Conservation (phyloP, 23 tunicate genomes). For the Styela clava region DNA sequence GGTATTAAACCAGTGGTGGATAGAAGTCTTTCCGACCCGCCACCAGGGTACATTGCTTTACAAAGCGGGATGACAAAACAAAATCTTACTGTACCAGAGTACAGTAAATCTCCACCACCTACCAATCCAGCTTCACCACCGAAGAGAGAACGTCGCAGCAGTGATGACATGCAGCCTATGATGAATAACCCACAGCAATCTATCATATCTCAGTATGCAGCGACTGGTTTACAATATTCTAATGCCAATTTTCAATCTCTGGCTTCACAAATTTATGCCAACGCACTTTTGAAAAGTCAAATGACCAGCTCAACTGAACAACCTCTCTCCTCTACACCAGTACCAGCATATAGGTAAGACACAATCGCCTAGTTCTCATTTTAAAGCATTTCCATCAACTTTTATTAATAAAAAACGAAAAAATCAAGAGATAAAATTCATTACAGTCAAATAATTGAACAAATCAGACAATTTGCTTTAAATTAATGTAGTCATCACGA, state of each 20-base stretch:
- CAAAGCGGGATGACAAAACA: conserved; percentile 1
- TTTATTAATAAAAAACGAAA: too few species aligned
- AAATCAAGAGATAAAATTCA: too few species aligned
- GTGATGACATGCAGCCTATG: neutral
- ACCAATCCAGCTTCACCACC: neutral
- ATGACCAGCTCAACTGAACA: neutral
- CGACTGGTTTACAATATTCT: neutral
- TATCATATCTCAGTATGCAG: neutral
- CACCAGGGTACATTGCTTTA: conserved; percentile 58
- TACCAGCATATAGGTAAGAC: neutral
- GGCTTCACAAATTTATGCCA: neutral
- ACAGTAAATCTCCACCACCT: neutral
- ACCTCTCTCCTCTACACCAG: neutral
- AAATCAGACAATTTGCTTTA: too few species aligned
- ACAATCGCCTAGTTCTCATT: too few species aligned
- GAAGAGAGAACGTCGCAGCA: neutral
- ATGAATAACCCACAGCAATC: neutral
- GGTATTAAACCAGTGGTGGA: neutral
- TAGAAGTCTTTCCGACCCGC: conserved; percentile 12
- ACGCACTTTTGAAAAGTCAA: neutral
- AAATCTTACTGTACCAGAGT: neutral
- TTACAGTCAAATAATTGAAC: too few species aligned
- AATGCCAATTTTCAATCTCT: neutral
- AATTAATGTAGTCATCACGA: too few species aligned
- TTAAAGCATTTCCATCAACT: too few species aligned